Evolutionary conservation across 1,140 invertebrate species (phyloP), one percentile per base, ranked within the genome.

Genomic region (Cotesia chilonis): DNA sequence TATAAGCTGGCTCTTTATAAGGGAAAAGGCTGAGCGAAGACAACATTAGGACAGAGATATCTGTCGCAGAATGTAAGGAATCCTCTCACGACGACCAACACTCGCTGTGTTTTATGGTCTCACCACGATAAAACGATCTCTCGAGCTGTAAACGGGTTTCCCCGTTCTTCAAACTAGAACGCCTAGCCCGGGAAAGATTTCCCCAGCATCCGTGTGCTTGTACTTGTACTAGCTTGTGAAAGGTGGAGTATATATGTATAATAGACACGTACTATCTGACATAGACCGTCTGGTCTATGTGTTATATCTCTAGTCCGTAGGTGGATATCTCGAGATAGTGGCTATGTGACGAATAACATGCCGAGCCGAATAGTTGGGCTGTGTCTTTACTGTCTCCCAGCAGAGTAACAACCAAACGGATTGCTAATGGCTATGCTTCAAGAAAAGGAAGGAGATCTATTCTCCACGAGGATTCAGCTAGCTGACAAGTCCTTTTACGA

Each of bases 81-180:
- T 69, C 55, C 55, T 70, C 47, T 65, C 36, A 51, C 64, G 51
- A 66, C 64, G 36, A 66, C 28, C 4, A 66, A 28, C 28, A 35
- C 36, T 52, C 14, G n/a, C 4, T 51, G 67, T 75, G 74, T 71
- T 72, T 75, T 75, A 75, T 72, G 71, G 67, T 71, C 67, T 72
- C 74, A 64, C 41, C 54, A 68, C 74, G 74, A 75, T 75, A 72
- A 72, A 75, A 70, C 65, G 68, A 74, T 28, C 28, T 74, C 69
- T 74, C 65, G 71, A 57, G 70, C 64, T 65, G 67, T 75, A 75
- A 75, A 75, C 74, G 74, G 74, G 70, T 75, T 75, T 70, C 70
- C 65, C 41, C 37, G 69, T 52, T 69, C 65, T 57, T 41, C 57
- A 55, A 60, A 41, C 66, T 72, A 37, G 17, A 73, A 70, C 67